Percentiles rank a stretch among this genome's conserved stretches.
phyloP scores from a whole-genome alignment of 1,140 invertebrate genomes.

The Eriosoma lanigerum region DNA sequence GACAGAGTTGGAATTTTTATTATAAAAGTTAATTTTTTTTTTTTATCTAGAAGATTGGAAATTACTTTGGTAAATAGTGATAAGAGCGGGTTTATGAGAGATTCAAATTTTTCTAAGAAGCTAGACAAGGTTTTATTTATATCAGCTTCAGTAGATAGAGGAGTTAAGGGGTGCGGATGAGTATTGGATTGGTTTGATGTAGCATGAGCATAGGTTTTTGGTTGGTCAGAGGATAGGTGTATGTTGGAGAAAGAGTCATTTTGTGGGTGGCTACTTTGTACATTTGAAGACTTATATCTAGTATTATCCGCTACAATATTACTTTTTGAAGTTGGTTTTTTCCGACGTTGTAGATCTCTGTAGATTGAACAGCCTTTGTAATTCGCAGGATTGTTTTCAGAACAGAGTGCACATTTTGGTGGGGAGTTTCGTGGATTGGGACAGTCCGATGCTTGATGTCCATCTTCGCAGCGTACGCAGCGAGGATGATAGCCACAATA shows the following conservation, averaged over 20 bases:
- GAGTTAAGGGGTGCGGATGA: too few relatives aligned
- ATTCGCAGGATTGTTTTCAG: constrained; percentile 19
- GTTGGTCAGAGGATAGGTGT: not conserved
- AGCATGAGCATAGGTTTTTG: not conserved
- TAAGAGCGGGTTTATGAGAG: too few relatives aligned
- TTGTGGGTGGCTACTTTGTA: not conserved
- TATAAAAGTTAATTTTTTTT: too few relatives aligned
- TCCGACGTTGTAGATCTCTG: not conserved
- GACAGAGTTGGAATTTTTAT: too few relatives aligned
- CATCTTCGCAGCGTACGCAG: constrained; percentile 57
- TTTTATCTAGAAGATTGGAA: too few relatives aligned
- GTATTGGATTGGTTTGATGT: too few relatives aligned
- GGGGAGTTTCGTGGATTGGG: constrained; percentile 22
- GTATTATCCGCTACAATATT: not conserved
- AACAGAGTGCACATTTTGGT: constrained; percentile 1
- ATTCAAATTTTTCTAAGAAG: too few relatives aligned
- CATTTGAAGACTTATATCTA: too few relatives aligned
- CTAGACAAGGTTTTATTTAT: too few relatives aligned
- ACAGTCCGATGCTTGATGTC: constrained; percentile 15
- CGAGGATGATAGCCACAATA: constrained; percentile 56
- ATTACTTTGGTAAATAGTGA: too few relatives aligned
- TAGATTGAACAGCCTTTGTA: constrained; percentile 32
- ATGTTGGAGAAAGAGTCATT: not conserved
- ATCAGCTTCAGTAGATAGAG: too few relatives aligned
- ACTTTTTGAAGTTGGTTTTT: not conserved